Evolutionary conservation across 2,113 vertebrate species (phyloP).

Genomic region (Dissostichus mawsoni): DNA sequence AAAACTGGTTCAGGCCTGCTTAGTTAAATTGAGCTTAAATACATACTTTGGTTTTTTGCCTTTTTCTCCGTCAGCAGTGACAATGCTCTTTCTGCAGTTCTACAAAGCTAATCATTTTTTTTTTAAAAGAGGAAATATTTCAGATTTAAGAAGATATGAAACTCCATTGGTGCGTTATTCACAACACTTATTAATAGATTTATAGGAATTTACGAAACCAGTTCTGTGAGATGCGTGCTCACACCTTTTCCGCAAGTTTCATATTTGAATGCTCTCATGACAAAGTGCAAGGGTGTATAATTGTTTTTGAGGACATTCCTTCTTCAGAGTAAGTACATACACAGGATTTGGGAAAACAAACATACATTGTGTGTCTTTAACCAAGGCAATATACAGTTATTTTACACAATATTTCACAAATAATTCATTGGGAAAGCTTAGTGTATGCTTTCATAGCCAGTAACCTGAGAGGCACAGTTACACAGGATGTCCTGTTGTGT

Average conservation of each 20-base stretch:
- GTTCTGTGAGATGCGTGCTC: not conserved
- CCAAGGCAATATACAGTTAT: not conserved
- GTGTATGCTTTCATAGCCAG: conserved; percentile 8
- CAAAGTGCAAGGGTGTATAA: not conserved
- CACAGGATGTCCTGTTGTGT: conserved; percentile 39
- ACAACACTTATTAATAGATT: conserved; percentile 16
- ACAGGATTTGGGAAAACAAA: not conserved
- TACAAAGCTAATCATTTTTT: no score
- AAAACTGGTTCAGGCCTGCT: not conserved
- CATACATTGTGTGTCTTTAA: not conserved
- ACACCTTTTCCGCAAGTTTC: not conserved
- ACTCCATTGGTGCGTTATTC: not conserved
- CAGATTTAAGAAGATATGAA: not conserved
- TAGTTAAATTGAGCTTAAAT: conserved; percentile 4
- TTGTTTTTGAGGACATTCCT: not conserved
- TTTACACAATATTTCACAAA: not conserved
- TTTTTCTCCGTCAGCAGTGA: not conserved
- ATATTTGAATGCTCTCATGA: not conserved
- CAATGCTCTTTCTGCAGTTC: conserved; percentile 6
- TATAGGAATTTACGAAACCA: not conserved
- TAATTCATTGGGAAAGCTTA: not conserved
- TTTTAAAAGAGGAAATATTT: no score
- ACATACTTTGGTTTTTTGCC: not conserved
- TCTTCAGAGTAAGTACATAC: not conserved
- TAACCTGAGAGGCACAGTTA: conserved; percentile 25